Base-by-base conservation (phyloP, 1,140 invertebrate species). In the Leptinotarsa texana region DNA sequence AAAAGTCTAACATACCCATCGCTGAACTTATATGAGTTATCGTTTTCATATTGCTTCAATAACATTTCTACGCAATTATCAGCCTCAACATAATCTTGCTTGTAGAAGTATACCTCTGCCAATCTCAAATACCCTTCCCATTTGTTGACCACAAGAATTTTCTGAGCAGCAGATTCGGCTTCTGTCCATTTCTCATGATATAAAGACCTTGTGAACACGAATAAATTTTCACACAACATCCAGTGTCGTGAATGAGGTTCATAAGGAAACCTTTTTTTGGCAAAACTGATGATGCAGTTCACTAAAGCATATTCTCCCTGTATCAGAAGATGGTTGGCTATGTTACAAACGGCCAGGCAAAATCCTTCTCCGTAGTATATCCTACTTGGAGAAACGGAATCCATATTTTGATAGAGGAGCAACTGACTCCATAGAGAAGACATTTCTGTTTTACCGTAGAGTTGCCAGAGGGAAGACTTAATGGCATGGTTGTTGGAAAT, bases 391-490 rank as follows among this genome's bases (percentile, higher is more conserved):
- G 86, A 86, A 65, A 86, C 87, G 76, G 89, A 89, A 42, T 88
- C 87, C 2, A 90, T 89, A 80, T 94, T 93, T 13, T 94, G 87
- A 78, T 93, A 89, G 0, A 97, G 86, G 18, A 96, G 85, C 21
- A 96, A 81, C 82, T 96, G 94, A 63, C 92, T 91, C 81, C 90
- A 93, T 49, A 96, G 85, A 0, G 92, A 92, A 0, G 91, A 91
- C 88, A 95, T 92, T 85, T 94, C 93, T 49, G 91, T 91, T 84
- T 95, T 93, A 0, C 95, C 95, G 84, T 96, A 97, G 71, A 95
- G 89, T 15, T 90, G 88, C 95, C 95, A 97, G 1, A 97, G 86
- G 0, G 93, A 92, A 3, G 94, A 92, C 79, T 94, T 93, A 82
- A 96, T 91, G 0, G 92, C 89, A 74, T 93, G 89, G 33, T 92